These are phyloP conservation scores for Drosophila nr. fundita DNA, from an alignment of 2,888 invertebrate species.

Conservation along the genomic window DNA sequence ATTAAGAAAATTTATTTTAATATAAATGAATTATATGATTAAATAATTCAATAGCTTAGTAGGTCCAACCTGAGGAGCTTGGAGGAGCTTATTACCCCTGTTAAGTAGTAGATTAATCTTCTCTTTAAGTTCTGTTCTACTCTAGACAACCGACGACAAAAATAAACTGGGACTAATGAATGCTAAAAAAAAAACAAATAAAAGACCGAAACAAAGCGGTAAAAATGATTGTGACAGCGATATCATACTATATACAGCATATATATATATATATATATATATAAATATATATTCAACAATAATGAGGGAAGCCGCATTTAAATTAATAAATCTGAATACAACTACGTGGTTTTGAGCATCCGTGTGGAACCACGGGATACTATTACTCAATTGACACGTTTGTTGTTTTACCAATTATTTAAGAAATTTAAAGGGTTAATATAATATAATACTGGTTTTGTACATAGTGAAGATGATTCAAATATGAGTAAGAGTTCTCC, in stretches of 20 bases:
- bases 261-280: not conserved
- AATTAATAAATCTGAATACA: constrained; percentile 18
- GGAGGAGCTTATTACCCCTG: not conserved
- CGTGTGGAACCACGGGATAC: constrained; percentile 55
- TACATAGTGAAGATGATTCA: not conserved
- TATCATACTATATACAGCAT: not conserved
- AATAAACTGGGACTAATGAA: not conserved
- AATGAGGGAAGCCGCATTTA: not conserved
- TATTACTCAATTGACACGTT: constrained; percentile 58
- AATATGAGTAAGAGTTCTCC: not conserved
- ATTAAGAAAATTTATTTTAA: not conserved
- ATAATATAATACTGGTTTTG: not conserved
- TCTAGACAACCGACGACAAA: constrained; percentile 1
- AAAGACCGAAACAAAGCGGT: not conserved
- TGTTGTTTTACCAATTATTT: constrained; percentile 20
- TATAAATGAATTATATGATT: not conserved
- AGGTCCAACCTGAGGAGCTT: not conserved
- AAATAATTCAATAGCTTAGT: not conserved
- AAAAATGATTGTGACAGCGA: not conserved
- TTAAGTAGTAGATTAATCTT: not conserved
- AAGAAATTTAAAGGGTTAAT: not conserved
- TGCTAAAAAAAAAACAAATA: not conserved
- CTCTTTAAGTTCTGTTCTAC: not conserved
- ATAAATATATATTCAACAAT: not conserved
- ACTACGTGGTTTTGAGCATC: constrained; percentile 44